Conservation (phyloP, 2,888 invertebrate species). For the Steinernema carpocapsae region DNA sequence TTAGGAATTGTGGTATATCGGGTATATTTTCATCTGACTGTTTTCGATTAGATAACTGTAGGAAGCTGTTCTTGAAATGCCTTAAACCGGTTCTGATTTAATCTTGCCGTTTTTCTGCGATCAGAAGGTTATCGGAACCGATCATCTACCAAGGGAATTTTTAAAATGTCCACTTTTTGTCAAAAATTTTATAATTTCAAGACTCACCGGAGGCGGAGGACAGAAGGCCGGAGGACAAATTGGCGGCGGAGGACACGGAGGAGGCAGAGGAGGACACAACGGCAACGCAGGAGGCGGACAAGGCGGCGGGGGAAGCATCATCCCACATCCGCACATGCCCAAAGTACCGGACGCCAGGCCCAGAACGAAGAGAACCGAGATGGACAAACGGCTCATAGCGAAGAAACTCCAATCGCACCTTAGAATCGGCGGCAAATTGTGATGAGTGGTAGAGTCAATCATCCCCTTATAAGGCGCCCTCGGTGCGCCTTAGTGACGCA, state of each 20-base stretch:
- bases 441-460: not conserved
- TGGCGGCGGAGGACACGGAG: constrained; percentile 64
- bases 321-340: constrained; percentile 16
- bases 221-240: constrained; percentile 61
- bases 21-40: too few species aligned
- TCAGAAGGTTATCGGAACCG: too few species aligned
- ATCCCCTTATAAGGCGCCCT: constrained; percentile 4
- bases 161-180: too few species aligned
- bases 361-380: not conserved
- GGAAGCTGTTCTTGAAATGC: too few species aligned
- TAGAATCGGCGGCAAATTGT: not conserved
- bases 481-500: not conserved
- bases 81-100: too few species aligned
- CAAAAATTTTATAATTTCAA: too few species aligned
- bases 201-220: constrained; percentile 62
- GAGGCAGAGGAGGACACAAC: constrained; percentile 59
- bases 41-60: too few species aligned
- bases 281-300: constrained; percentile 57
- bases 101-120: too few species aligned
- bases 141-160: too few species aligned
- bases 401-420: not conserved
- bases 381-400: not conserved
- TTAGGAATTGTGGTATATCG: too few species aligned
- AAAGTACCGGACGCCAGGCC: not conserved
- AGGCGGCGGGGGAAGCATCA: constrained; percentile 42